These are phyloP conservation scores for Hesperophylax magnus DNA, from an alignment of 1,140 invertebrate species.

Conservation along the genomic window DNA sequence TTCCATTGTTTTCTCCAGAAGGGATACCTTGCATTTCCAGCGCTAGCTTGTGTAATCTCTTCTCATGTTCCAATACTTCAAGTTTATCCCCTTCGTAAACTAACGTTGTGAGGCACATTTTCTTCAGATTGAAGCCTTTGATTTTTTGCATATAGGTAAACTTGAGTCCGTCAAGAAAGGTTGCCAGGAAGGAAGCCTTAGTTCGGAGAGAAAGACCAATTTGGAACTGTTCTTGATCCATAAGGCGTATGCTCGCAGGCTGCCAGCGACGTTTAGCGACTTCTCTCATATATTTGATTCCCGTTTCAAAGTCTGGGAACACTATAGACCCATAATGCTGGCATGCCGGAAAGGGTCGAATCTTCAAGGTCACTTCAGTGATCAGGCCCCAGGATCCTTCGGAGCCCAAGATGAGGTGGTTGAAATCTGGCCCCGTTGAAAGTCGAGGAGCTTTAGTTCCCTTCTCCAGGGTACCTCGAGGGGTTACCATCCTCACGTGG, in stretches of 20 bases:
- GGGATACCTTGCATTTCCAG: conserved; percentile 70
- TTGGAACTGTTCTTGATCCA: conserved; percentile 84
- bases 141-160: conserved; percentile 78
- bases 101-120: conserved; percentile 78
- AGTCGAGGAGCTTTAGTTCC: conserved; percentile 75
- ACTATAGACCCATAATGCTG: conserved; percentile 80
- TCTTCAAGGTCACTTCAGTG: conserved; percentile 80
- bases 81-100: conserved; percentile 76
- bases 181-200: conserved; percentile 67
- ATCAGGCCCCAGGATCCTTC: conserved; percentile 82
- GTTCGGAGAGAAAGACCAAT: conserved; percentile 79
- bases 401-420: conserved; percentile 81
- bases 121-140: conserved; percentile 76
- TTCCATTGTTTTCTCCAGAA: conserved; percentile 79
- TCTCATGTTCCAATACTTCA: conserved; percentile 75
- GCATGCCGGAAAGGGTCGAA: conserved; percentile 75
- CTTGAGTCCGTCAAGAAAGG: conserved; percentile 74
- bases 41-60: conserved; percentile 75
- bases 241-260: conserved; percentile 79
- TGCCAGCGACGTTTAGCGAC: conserved; percentile 71
- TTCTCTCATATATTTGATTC: conserved; percentile 78
- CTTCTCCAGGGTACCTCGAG: conserved; percentile 75
- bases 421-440: conserved; percentile 80
- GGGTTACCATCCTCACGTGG: conserved; percentile 78
- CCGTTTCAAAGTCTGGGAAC: conserved; percentile 78